Evolutionary conservation across 2,888 invertebrate genomes (phyloP).

Genomic region (Thereva unica): DNA sequence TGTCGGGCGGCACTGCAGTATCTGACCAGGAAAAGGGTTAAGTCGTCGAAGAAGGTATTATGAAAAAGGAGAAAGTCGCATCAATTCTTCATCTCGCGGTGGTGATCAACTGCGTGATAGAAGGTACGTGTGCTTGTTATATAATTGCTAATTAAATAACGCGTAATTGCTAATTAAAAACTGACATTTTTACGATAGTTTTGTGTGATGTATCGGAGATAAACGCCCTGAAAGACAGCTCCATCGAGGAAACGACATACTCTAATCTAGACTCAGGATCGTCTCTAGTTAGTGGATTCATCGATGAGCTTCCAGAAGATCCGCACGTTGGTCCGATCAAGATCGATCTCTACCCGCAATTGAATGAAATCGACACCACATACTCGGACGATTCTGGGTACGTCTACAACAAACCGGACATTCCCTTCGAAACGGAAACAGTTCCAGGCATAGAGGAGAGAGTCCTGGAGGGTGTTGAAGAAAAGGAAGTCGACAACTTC

Average conservation of each 20-base stretch:
- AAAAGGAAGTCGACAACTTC: not conserved
- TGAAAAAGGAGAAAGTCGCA: slow-evolving; percentile 24
- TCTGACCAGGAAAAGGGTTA: not conserved
- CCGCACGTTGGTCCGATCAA: not conserved
- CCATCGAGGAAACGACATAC: not conserved
- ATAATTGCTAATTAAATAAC: slow-evolving; percentile 2
- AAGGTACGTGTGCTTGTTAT: slow-evolving; percentile 14
- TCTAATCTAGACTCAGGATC: not conserved
- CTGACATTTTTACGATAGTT: slow-evolving; percentile 5
- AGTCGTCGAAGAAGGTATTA: not conserved
- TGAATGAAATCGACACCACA: slow-evolving; percentile 8
- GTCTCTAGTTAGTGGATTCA: not conserved
- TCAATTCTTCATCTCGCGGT: slow-evolving; percentile 11
- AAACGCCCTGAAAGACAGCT: not conserved
- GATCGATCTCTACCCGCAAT: not conserved
- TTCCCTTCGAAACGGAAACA: slow-evolving; percentile 9
- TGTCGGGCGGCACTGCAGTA: not conserved
- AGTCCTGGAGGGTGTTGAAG: not conserved
- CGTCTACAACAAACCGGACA: slow-evolving; percentile 13
- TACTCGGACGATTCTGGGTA: slow-evolving; percentile 14
- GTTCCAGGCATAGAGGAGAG: not conserved
- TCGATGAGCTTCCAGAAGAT: slow-evolving; percentile 1
- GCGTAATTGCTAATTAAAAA: not conserved
- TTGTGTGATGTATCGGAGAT: slow-evolving; percentile 28
- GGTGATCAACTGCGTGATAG: slow-evolving; percentile 18